Conservation (phyloP, 2,113 vertebrate species). For the Ramphastos sulfuratus region DNA sequence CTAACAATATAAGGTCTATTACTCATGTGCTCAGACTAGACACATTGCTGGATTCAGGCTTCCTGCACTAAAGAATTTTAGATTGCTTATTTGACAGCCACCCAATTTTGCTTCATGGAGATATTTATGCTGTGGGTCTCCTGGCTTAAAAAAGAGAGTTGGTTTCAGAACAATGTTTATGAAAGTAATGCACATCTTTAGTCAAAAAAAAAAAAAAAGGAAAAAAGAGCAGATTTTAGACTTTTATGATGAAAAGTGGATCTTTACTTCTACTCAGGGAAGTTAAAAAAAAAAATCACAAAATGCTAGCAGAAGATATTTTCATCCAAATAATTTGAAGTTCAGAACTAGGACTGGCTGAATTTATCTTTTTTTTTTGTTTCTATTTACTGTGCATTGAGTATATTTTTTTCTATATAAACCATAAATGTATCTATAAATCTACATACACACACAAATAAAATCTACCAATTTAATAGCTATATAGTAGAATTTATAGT, state of each 20-base stretch:
- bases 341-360: not conserved
- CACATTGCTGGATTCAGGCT: not conserved
- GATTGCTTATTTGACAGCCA: not conserved
- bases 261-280: not conserved
- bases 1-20: not conserved
- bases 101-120: not conserved
- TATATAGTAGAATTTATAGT: not conserved
- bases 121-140: not conserved
- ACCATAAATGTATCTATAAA: not conserved
- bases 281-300: not conserved
- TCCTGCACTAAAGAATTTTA: not conserved
- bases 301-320: not conserved
- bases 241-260: not conserved
- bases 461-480: not conserved
- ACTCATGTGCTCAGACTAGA: not conserved
- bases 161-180: not conserved
- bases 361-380: not conserved
- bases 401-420: not conserved
- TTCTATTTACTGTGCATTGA: not conserved
- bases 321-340: not conserved
- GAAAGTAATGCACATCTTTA: not conserved
- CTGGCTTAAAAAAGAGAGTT: not conserved
- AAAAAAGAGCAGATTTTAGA: fast-evolving
- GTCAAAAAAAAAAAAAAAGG: not conserved
- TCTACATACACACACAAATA: not conserved